Percentiles rank a stretch among this genome's conserved stretches.
These are phyloP conservation scores for Argentina silus DNA, from an alignment of 2,797 vertebrate species.

Conservation along the genomic window DNA sequence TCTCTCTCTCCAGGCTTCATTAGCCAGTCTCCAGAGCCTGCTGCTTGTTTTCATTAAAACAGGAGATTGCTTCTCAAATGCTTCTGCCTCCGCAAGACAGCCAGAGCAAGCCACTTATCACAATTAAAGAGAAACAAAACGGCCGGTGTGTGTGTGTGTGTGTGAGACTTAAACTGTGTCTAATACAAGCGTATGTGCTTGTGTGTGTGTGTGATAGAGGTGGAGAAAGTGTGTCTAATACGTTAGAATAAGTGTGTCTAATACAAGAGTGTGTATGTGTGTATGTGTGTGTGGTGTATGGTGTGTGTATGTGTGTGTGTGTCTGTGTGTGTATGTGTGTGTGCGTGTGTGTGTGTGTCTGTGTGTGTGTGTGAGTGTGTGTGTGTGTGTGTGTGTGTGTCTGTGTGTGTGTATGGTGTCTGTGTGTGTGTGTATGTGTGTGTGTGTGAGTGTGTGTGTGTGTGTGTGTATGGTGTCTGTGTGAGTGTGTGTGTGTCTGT, in stretches of 20 bases:
- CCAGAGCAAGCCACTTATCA: constrained; percentile 44
- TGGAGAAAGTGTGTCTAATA: constrained; percentile 60
- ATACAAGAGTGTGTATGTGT: constrained; percentile 53
- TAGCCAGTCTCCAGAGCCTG: constrained; percentile 32
- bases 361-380: neutral
- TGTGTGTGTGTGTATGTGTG: constrained; percentile 2
- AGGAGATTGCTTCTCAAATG: constrained; percentile 61
- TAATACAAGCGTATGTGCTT: constrained; percentile 1
- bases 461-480: constrained; percentile 19
- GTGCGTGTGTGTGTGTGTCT: neutral
- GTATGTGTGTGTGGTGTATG: neutral
- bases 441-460: neutral
- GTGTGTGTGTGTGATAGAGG: constrained; percentile 35
- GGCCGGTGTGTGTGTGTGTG: constrained; percentile 28
- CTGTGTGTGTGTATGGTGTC: constrained; percentile 1
- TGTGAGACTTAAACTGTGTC: constrained; percentile 19
- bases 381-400: constrained; percentile 17
- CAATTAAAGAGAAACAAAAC: constrained; percentile 48
- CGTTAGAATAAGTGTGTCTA: constrained; percentile 45
- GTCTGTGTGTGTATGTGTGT: neutral
- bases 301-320: constrained; percentile 6
- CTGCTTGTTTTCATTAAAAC: constrained; percentile 57
- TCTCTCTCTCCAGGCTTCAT: constrained; percentile 36
- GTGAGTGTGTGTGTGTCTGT: neutral
- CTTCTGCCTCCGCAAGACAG: constrained; percentile 43